These are phyloP conservation scores for Anthophora plumipes DNA, from an alignment of 2,888 invertebrate genomes.

Conservation along the genomic window DNA sequence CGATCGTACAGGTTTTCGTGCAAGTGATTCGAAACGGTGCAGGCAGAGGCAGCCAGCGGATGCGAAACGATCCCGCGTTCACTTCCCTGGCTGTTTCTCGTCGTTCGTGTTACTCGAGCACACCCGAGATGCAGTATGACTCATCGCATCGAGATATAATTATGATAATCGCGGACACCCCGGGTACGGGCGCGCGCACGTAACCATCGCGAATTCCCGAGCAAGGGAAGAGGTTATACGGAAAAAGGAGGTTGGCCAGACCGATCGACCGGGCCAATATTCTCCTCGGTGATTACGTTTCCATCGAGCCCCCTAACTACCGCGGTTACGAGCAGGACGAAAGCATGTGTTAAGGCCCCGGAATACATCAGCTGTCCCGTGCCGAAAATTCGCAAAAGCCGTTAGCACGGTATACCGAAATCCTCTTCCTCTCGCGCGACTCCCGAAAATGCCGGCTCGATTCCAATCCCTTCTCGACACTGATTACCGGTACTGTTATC, in stretches of 20 bases:
- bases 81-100: conserved; percentile 15
- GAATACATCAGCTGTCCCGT: conserved; percentile 43
- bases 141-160: conserved; percentile 63
- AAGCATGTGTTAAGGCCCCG: conserved; percentile 44
- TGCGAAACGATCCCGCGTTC: conserved; percentile 44
- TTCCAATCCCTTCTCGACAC: conserved; percentile 18
- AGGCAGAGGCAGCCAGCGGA: neutral
- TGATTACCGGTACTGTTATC: conserved; percentile 47
- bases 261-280: conserved; percentile 43
- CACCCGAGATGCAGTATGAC: conserved; percentile 43
- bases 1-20: conserved; percentile 28
- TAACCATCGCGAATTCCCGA: conserved; percentile 42
- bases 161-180: conserved; percentile 62
- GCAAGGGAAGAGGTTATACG: conserved; percentile 28
- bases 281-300: conserved; percentile 56
- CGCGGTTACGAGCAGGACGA: conserved; percentile 44
- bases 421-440: conserved; percentile 6
- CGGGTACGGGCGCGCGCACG: conserved; percentile 23
- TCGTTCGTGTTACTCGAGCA: conserved; percentile 31
- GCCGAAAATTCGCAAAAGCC: conserved; percentile 57
- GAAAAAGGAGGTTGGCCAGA: conserved; percentile 39
- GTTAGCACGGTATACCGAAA: conserved; percentile 51
- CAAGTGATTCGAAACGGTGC: conserved; percentile 33
- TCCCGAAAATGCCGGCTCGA: conserved; percentile 11
- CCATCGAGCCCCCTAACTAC: conserved; percentile 48